These are phyloP conservation scores for Hyppa rectilinea DNA, from an alignment of 2,888 invertebrate genomes.

Conservation along the genomic window DNA sequence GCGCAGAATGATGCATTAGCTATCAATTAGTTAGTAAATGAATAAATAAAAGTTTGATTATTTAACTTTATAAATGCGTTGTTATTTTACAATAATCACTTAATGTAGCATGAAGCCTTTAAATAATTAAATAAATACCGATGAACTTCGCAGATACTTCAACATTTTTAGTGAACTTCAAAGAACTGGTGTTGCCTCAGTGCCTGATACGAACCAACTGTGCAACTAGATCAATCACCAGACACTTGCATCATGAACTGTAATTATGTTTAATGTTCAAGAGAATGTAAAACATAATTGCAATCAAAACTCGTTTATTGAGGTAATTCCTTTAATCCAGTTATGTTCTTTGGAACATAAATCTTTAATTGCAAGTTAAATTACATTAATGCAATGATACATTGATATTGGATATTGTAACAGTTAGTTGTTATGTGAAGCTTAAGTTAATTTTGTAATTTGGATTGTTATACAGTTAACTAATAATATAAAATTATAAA, in stretches of 20 bases:
- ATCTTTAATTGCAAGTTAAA: slow-evolving; percentile 14
- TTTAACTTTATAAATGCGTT: slow-evolving; percentile 4
- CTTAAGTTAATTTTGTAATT: too few species aligned
- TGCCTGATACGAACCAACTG: slow-evolving; percentile 25
- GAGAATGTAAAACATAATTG: slow-evolving; percentile 24
- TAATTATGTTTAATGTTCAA: slow-evolving; percentile 29
- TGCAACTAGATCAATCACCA: slow-evolving; percentile 2
- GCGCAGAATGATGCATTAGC: slow-evolving; percentile 95
- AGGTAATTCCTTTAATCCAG: slow-evolving; percentile 20
- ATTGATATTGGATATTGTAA: not conserved
- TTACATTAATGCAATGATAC: not conserved
- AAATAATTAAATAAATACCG: slow-evolving; percentile 39
- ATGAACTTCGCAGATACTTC: slow-evolving; percentile 9
- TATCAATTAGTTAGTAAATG: slow-evolving; percentile 86
- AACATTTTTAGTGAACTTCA: slow-evolving; percentile 18
- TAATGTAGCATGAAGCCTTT: not conserved
- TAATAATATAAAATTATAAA: too few species aligned
- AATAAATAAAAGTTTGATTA: slow-evolving; percentile 31
- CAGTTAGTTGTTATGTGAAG: too few species aligned
- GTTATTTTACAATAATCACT: slow-evolving; percentile 17
- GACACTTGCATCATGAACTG: slow-evolving; percentile 12
- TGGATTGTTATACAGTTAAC: too few species aligned
- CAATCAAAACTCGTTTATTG: slow-evolving; percentile 24
- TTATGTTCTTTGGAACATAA: slow-evolving; percentile 18
- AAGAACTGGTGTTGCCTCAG: slow-evolving; percentile 1